Base-by-base conservation (phyloP, 2,888 invertebrate genomes). In the Falcaria lacertinaria region DNA sequence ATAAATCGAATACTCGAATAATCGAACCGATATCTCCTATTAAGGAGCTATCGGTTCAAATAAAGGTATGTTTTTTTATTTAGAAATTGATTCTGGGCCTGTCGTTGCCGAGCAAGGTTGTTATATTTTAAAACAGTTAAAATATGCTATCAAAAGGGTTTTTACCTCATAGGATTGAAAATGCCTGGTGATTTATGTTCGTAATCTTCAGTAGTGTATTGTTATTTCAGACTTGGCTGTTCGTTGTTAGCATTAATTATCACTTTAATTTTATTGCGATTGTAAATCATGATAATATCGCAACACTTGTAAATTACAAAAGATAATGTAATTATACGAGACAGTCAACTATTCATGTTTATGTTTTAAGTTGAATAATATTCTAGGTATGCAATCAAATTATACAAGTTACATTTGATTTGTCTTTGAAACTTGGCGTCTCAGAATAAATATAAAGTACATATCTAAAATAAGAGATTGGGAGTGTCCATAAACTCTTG, bases 201-300 rank as follows among this genome's bases (percentile, higher is more conserved):
- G 39, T 34, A 41, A 42, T 38, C 36, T 45, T 35, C 37, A 35
- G 50, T 38, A 42, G 39, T 45, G 22, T 33, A 45, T 47, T 47
- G 44, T 33, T 39, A 33, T 47, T 40, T 45, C 36, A 34, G 41
- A 44, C 45, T 45, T 49, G 34, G 47, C 35, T 47, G 41, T 28
- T 28, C 28, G 54, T 57, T 55, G 58, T 56, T 63, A 49, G 57
- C 50, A 57, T 61, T 57, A 54, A 67, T 65, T 59, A 55, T 52
- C 48, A 55, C 49, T 60, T 52, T 62, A 57, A 60, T 62, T 56
- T 55, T 51, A 56, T 56, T 54, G 51, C 41, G 47, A 54, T 44
- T 57, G 50, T 67, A 54, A 60, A 59, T 61, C 57, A 60, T 43
- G 50, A 54, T 58, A 53, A 53, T 50, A 48, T 50, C 49, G 50